These are phyloP conservation scores for Physeter macrocephalus DNA, from an alignment of 2,113 vertebrate genomes.

Conservation along the genomic window DNA sequence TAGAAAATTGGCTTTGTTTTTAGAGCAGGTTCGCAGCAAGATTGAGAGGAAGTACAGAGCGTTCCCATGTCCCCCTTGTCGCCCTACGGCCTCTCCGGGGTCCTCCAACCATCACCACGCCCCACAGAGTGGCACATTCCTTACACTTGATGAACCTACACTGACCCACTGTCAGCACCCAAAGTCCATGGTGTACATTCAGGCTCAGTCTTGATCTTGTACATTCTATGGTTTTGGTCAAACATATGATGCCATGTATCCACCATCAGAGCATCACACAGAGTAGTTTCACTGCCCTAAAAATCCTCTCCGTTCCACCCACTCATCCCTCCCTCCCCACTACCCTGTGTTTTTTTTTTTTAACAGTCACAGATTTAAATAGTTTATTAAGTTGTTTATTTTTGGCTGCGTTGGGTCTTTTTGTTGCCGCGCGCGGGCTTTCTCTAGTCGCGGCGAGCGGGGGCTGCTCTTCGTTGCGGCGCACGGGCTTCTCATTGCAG, in stretches of 20 bases:
- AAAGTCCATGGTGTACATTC: not conserved
- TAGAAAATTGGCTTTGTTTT: not conserved
- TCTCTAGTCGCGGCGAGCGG: too few species aligned
- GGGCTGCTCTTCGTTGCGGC: too few species aligned
- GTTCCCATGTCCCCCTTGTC: rapidly evolving
- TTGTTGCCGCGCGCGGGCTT: too few species aligned
- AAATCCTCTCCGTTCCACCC: rapidly evolving
- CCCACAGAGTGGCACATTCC: rapidly evolving
- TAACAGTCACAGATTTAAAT: too few species aligned
- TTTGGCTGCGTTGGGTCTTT: too few species aligned
- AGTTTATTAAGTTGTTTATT: too few species aligned
- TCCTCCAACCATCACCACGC: rapidly evolving
- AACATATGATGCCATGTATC: rapidly evolving
- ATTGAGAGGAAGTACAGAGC: not conserved
- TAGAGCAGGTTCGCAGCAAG: not conserved
- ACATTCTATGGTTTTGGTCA: too few species aligned
- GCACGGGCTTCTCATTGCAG: too few species aligned
- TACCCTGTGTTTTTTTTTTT: not conserved
- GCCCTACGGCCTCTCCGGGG: rapidly evolving
- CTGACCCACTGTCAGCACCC: rapidly evolving
- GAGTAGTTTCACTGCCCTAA: rapidly evolving
- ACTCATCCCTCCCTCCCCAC: too few species aligned
- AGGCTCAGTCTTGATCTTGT: not conserved
- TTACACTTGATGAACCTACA: not conserved
- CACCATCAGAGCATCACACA: rapidly evolving